These are phyloP conservation scores for Huso huso DNA, from an alignment of 2,797 vertebrate genomes.

Conservation along the genomic window DNA sequence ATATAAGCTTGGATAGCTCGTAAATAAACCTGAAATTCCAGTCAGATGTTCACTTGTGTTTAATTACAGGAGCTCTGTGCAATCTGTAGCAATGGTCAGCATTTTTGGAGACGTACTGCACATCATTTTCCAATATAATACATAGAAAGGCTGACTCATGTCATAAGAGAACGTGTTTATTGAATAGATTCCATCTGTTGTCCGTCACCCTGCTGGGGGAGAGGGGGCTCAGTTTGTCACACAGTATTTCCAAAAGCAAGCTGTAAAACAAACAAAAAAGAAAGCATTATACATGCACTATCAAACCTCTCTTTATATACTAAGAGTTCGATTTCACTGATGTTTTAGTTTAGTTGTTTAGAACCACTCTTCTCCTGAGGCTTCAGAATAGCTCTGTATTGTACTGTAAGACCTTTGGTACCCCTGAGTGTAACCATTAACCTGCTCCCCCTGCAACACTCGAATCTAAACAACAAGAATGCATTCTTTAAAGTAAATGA, in stretches of 20 bases:
- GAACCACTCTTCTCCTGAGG: too few species aligned
- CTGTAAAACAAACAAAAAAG: slow-evolving; percentile 34
- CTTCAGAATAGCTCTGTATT: not conserved
- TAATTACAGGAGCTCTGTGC: too few species aligned
- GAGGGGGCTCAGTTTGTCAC: slow-evolving; percentile 58
- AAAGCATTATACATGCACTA: slow-evolving; percentile 7
- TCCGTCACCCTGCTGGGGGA: slow-evolving; percentile 2
- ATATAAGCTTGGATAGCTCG: too few species aligned
- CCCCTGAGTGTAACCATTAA: not conserved
- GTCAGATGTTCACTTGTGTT: too few species aligned
- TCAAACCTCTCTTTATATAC: not conserved
- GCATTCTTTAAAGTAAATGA: too few species aligned
- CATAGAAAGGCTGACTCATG: too few species aligned
- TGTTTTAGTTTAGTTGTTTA: too few species aligned
- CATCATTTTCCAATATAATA: too few species aligned
- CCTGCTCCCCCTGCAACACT: not conserved
- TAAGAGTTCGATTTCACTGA: too few species aligned
- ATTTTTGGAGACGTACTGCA: too few species aligned
- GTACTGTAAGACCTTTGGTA: not conserved
- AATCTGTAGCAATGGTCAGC: too few species aligned
- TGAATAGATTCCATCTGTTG: slow-evolving; percentile 8
- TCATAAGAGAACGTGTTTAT: slow-evolving; percentile 21
- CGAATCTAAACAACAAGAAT: not conserved
- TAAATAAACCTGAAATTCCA: too few species aligned
- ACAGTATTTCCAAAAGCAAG: slow-evolving; percentile 77